Evolutionary conservation across 2,797 vertebrate genomes (phyloP), one percentile per base, ranked within the genome.

Genomic region (Anguilla megastoma): DNA sequence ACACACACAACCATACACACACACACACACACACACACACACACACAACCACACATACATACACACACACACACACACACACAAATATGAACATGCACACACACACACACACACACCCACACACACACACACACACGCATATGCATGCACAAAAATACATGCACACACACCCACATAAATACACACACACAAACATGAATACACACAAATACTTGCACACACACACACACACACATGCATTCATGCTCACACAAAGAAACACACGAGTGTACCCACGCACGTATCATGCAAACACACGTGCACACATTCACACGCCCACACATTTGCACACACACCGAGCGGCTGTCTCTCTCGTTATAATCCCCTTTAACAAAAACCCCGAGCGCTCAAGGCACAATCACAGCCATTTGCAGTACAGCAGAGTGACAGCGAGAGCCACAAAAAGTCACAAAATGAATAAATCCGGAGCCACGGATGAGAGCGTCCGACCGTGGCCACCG

Each of bases 161-260:
- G 33, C 50, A 84, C 83, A 24, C 50, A 52, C 83, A 84, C 50
- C n/a, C 21, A 27, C 52, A 88, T 41, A 63, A 41, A 16, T 48
- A 24, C 85, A 16, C 71, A 82, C 21, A 50, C 9, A 45, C 88
- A 79, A 52, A 30, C 27, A 52, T 45, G 82, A 58, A 82, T 33
- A 84, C 87, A 71, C 52, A 33, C 84, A 85, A 50, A 60, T 52
- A 36, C 36, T 36, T 36, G 36, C 36, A 36, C 54, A 85, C 54
- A 85, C 16, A 7, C 84, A 86, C 36, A 33, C 33, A 36, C 56
- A 21, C 56, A 60, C 56, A 60, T 2, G 12, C 56, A 60, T 10
- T 14, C 14, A 14, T 21, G 18, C 10, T 14, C 0, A 21, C 14
- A 60, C 56, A 14, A 14, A 56, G 7, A 56, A 1, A 56, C 54